Evolutionary conservation across 2,113 vertebrate genomes (phyloP).

Genomic region (Fulmarus glacialis): DNA sequence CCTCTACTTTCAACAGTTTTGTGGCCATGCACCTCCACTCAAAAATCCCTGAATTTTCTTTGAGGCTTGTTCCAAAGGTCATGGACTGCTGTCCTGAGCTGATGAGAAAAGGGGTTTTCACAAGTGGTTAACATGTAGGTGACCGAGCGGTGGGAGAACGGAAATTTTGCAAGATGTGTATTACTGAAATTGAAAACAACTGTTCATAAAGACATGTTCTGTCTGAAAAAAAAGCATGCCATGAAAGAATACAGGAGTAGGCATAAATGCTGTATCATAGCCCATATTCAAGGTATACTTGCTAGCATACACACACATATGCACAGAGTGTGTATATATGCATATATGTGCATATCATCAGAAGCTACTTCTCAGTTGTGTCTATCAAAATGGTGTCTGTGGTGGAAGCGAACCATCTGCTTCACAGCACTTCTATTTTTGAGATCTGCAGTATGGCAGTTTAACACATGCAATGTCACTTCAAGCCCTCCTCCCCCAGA

Average conservation of each 20-base stretch:
- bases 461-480: conserved; percentile 30
- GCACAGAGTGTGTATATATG: background rate
- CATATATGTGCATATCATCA: conserved; percentile 5
- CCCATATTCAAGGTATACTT: background rate
- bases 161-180: background rate
- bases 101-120: background rate
- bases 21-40: background rate
- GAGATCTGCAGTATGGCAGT: conserved; percentile 9
- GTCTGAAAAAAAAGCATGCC: background rate
- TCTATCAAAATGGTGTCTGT: conserved; percentile 52
- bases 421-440: conserved; percentile 53
- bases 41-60: background rate
- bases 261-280: background rate
- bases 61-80: background rate
- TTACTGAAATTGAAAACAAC: background rate
- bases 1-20: background rate
- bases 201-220: background rate
- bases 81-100: background rate
- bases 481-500: conserved; percentile 21
- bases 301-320: background rate
- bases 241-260: background rate
- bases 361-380: conserved; percentile 39
- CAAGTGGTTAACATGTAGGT: background rate
- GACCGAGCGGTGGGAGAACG: background rate
- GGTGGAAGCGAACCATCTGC: conserved; percentile 47